Evolutionary conservation across 2,888 invertebrate genomes (phyloP).

Genomic region (Cacoxenus indagator): DNA sequence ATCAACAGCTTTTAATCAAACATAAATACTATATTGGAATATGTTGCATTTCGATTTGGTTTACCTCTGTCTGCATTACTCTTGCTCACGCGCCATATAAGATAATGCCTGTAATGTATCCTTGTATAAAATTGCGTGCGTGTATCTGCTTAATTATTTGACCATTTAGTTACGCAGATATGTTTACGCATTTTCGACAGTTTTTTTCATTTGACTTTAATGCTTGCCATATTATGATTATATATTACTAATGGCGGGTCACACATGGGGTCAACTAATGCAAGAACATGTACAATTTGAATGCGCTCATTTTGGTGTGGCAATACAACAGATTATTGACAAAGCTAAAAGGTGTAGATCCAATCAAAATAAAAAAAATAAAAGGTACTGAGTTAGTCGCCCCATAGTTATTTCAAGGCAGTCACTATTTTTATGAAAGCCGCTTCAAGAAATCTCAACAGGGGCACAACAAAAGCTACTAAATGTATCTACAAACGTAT

Average conservation of each 20-base stretch:
- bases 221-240: slow-evolving; percentile 42
- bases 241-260: neutral
- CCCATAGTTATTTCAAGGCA: no score
- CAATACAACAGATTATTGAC: no score
- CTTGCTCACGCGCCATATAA: neutral
- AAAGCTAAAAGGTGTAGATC: no score
- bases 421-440: no score
- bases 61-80: neutral
- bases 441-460: no score
- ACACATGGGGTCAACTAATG: no score
- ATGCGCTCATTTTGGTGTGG: no score
- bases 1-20: slow-evolving; percentile 14
- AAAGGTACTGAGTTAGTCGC: no score
- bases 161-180: slow-evolving; percentile 50
- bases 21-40: slow-evolving; percentile 9
- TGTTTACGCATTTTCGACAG: slow-evolving; percentile 54
- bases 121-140: slow-evolving; percentile 55
- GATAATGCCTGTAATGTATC: neutral
- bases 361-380: no score
- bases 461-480: no score
- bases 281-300: no score
- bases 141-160: slow-evolving; percentile 56
- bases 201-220: slow-evolving; percentile 42
- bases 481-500: neutral
- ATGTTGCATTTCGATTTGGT: slow-evolving; percentile 6